Base-by-base conservation (phyloP, 92 coral and sea anemone species). In the Chrysogorgia sp. region DNA sequence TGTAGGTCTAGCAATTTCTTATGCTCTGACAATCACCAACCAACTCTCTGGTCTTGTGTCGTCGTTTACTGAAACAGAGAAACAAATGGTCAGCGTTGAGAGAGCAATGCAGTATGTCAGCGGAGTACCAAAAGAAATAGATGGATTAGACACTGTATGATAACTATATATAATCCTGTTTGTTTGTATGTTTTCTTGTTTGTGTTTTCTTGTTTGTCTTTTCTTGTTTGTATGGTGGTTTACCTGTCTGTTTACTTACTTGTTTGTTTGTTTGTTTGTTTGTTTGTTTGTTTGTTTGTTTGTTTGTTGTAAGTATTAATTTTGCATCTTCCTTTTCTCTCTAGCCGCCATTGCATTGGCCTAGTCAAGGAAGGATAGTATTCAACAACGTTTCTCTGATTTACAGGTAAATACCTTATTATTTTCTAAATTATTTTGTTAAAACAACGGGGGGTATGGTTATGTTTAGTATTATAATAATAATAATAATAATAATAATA, bases 51-150 rank as follows among this genome's bases (percentile, higher is more conserved):
- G 92, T 40, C 87, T 94, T 87, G 98, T 94, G 84, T 87, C 93
- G 77, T 88, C 98, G 67, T 94, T 94, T 59, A 88, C 98, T 1
- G 98, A 94, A 86, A 94, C 98, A 3, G 98, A 94, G 91, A 94
- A 94, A 55, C 98, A 94, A 79, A 83, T 83, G 87, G 97, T 92
- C 45, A 88, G 98, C 63, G 98, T 94, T 67, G 98, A 94, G 63
- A 79, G 98, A 29, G 98, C 96, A 10, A 91, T 89, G 62, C 97
- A 94, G 86, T 94, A 94, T 78, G 88, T 87, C 61, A 90, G 86
- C 60, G 90, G 90, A 35, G 85, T 94, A 13, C 96, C 96, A 12
- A 60, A 57, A 19, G 98, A 94, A 66, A 35, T 28, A 1, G 49
- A 53, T 55, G 79, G 79, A 72, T 21, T 34, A n/a, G 25, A 9